Evolutionary conservation across 2,888 invertebrate species (phyloP), one percentile per base, ranked within the genome.

Genomic region (Sphaerophoria rueppellii): DNA sequence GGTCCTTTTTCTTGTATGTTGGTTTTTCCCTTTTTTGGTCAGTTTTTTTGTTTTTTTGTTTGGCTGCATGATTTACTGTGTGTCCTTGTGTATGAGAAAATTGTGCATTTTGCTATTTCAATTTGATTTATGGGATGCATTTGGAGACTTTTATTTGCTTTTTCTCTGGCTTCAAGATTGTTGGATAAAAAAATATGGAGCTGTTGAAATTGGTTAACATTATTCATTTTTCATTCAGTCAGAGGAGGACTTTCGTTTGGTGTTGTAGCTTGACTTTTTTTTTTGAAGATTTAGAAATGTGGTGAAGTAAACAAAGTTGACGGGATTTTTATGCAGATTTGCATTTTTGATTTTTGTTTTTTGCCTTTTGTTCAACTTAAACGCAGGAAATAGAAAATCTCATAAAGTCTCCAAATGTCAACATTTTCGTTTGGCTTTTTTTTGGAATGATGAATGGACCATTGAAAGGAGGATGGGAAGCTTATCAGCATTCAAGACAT

Each of bases 71-170:
- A 83, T 80, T 83, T 79, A 75, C 71, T 75, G 75, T 43, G 57
- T 57, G 57, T 70, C 70, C 35, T 54, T 60, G 12, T 55, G 54
- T 16, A 4, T 40, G 35, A 6, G 35, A 69, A 48, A 55, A 72
- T 65, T 71, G 72, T 46, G 69, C 82, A 70, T 78, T 72, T 32
- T 32, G n/a, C 43, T 54, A n/a, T 34, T 58, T 52, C 50, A 32
- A 7, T 77, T 73, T 82, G 82, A 82, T 82, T 82, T 82, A 82
- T 78, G 82, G 32, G 69, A 69, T 82, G 82, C 82, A 78, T 74
- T 82, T 82, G 46, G 71, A 67, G 40, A 48, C 72, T 16, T 0
- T 5, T 40, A 9, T 4, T 55, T 60, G 1, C 6, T 40, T 7
- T 60, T 52, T 4, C 40, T 43, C 3, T 43, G 6, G 4, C 12